Percentiles rank a stretch among this genome's conserved stretches.
These are phyloP conservation scores for Cyphomyrus plagiostoma DNA, from an alignment of 2,113 vertebrate genomes.

Conservation along the genomic window DNA sequence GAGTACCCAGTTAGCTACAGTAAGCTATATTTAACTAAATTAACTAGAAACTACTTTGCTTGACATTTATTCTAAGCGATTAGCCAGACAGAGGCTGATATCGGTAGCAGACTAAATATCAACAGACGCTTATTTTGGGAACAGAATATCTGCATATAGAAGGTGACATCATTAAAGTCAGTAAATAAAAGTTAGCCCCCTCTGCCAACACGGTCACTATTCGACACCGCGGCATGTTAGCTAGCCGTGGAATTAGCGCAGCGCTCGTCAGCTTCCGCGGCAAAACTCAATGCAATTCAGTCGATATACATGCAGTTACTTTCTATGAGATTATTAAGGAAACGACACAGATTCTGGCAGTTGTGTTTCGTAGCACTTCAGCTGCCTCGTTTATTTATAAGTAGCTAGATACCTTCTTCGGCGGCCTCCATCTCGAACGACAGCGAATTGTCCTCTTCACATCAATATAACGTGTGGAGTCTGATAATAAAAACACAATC, in stretches of 20 bases:
- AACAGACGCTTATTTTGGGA: neutral
- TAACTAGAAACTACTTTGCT: neutral
- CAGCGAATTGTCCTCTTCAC: constrained; percentile 40
- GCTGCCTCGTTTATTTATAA: neutral
- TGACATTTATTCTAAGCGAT: neutral
- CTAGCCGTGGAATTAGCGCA: neutral
- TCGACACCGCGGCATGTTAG: neutral
- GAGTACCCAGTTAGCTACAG: neutral
- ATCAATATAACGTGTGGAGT: constrained; percentile 17
- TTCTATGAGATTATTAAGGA: neutral
- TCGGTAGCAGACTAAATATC: neutral
- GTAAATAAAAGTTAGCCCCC: neutral
- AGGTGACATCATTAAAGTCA: neutral
- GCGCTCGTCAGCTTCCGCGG: neutral
- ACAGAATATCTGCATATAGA: neutral
- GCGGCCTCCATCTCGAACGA: constrained; percentile 43
- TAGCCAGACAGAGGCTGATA: neutral
- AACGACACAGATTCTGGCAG: neutral
- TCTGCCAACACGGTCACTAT: neutral
- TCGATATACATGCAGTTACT: neutral
- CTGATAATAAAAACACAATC: neutral
- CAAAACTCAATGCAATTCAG: neutral
- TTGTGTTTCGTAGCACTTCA: neutral
- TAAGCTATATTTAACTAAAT: neutral
- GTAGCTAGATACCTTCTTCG: constrained; percentile 39